These are phyloP conservation scores for Chelon auratus DNA, from an alignment of 2,797 vertebrate genomes.

Conservation along the genomic window DNA sequence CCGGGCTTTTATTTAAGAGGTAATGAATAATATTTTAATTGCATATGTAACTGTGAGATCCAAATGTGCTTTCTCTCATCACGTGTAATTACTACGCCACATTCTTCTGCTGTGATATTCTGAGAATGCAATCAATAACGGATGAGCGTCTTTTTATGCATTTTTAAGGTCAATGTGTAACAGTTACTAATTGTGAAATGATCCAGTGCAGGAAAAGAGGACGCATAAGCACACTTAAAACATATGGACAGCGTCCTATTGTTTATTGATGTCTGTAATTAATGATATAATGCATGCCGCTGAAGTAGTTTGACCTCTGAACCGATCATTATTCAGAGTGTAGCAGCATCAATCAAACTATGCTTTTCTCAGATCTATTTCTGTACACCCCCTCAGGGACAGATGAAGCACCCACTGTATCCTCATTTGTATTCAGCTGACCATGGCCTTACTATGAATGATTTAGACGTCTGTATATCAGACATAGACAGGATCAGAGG, in stretches of 20 bases:
- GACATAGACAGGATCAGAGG: conserved; percentile 39
- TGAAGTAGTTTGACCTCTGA: conserved; percentile 98
- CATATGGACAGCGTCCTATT: conserved; percentile 92
- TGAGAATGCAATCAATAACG: conserved; percentile 67
- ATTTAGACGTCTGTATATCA: conserved; percentile 79
- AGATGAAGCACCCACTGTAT: conserved; percentile 82
- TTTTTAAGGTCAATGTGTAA: conserved; percentile 74
- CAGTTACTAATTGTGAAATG: conserved; percentile 88
- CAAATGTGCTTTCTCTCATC: conserved; percentile 82
- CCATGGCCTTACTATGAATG: conserved; percentile 79
- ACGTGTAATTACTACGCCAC: conserved; percentile 86
- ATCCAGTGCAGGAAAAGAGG: conserved; percentile 81
- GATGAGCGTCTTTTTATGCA: conserved; percentile 65
- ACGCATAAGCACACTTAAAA: conserved; percentile 83
- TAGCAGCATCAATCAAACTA: conserved; percentile 94
- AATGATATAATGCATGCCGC: conserved; percentile 94
- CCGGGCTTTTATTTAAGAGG: conserved; percentile 89
- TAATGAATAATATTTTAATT: conserved; percentile 92
- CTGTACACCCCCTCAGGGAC: conserved; percentile 73
- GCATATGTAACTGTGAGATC: conserved; percentile 87
- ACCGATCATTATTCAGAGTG: conserved; percentile 95
- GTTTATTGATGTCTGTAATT: conserved; percentile 96
- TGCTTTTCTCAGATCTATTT: conserved; percentile 79
- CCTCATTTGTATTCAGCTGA: conserved; percentile 86
- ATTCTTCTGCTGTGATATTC: conserved; percentile 58